Evolutionary conservation across 2,888 invertebrate species (phyloP).

Genomic region (Psylliodes chrysocephalus): DNA sequence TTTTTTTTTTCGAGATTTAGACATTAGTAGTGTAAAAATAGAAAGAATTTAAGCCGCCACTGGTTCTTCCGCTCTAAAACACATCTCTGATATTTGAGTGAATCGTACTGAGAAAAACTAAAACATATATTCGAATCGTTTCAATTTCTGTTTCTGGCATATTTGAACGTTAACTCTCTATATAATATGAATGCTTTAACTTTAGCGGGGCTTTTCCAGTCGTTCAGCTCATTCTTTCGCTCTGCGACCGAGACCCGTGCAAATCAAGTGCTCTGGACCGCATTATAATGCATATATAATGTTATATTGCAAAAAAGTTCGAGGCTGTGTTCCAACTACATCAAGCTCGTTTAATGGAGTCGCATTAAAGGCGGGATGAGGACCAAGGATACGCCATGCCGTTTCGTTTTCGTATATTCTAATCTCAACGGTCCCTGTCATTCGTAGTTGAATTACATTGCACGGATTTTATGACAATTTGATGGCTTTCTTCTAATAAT

Average conservation of each 20-base stretch:
- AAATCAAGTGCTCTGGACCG: slow-evolving; percentile 55
- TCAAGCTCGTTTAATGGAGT: slow-evolving; percentile 29
- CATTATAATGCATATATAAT: slow-evolving; percentile 66
- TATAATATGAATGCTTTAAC: slow-evolving; percentile 65
- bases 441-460: not conserved
- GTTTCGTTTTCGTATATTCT: not conserved
- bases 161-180: slow-evolving; percentile 65
- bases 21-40: no score
- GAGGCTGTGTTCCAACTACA: slow-evolving; percentile 48
- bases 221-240: slow-evolving; percentile 57
- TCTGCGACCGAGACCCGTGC: slow-evolving; percentile 48
- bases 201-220: slow-evolving; percentile 60
- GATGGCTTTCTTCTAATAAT: not conserved
- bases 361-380: slow-evolving; percentile 2
- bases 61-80: slow-evolving; percentile 34
- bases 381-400: not conserved
- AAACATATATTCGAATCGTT: slow-evolving; percentile 64
- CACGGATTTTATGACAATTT: not conserved
- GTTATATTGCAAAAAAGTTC: slow-evolving; percentile 64
- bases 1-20: no score
- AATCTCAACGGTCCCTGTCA: not conserved
- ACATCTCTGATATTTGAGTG: slow-evolving; percentile 50
- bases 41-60: slow-evolving; percentile 14
- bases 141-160: slow-evolving; percentile 66
- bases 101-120: slow-evolving; percentile 59